A percentile compares a stretch with the other conserved stretches of the same genome.
phyloP scores from a whole-genome alignment of 2,888 invertebrate genomes.

The Limnephilus auricula region DNA sequence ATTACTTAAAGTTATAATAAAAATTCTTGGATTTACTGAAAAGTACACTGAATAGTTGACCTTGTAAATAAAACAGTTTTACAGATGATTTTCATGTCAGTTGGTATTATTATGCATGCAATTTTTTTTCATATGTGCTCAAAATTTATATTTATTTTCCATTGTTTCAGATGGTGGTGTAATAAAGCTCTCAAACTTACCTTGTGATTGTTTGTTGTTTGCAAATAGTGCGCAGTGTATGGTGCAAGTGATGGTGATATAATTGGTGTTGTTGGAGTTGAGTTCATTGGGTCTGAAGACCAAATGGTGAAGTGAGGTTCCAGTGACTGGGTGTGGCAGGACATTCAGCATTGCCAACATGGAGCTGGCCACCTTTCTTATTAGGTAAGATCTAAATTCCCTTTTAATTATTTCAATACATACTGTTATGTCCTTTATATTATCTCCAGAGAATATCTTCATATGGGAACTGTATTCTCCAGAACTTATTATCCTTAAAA shows the following conservation, averaged over 20 bases:
- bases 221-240: neutral
- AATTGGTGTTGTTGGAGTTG: neutral
- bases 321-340: slow-evolving; percentile 5
- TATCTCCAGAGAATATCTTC: no score
- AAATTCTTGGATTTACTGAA: no score
- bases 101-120: no score
- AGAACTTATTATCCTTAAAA: no score
- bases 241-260: neutral
- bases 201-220: no score
- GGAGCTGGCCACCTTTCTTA: neutral
- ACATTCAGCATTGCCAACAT: neutral
- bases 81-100: no score
- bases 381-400: neutral
- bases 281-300: neutral
- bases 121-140: no score
- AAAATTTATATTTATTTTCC: neutral
- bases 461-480: no score
- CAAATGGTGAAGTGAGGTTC: slow-evolving; percentile 22
- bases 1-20: no score
- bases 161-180: neutral
- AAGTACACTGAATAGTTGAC: no score
- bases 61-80: no score
- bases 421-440: no score
- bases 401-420: neutral
- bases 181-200: neutral